Evolutionary conservation across 2,113 vertebrate genomes (phyloP), one percentile per base, ranked within the genome.

Genomic region (Mormoops blainvillei): DNA sequence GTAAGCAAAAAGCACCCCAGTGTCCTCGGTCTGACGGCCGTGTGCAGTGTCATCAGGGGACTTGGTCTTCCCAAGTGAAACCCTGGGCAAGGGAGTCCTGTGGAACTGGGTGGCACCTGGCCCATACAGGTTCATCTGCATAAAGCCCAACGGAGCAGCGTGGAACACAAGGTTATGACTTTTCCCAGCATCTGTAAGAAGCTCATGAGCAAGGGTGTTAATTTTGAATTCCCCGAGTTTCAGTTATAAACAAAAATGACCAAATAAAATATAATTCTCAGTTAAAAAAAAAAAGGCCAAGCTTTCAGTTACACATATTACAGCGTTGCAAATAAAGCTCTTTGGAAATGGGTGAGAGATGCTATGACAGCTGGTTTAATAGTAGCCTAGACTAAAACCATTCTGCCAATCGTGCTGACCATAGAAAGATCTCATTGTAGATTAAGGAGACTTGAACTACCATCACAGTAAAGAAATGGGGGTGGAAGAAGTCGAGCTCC

Each of bases 261-360:
- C 33, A 52, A 50, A n/a, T 50, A 76, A 48, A 50, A 76, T 50
- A 76, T 5, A 18, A 20, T 76, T 48, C 15, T 63, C 61, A 31
- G 61, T 63, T 63, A 20, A 98, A 98, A 97, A 97, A 96, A n/a
- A n/a, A 58, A 58, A 58, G 90, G 97, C 96, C 97, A 95, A 98
- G 95, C 70, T 97, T 98, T 98, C 97, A 97, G 52, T 98, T 97
- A 96, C 7, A 87, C 18, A 54, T 87, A 96, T 80, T 1, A 0
- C 56, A 81, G 74, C 85, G 92, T 36, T 90, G 24, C 68, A 98
- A 95, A 97, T 15, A 88, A 96, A 95, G 16, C 33, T 67, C 0
- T 0, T 63, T 84, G 67, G 89, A 96, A 98, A 93, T 84, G 89
- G 94, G 95, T 96, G 78, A 26, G 28, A 74, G 52, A 22, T 11